Conservation (phyloP, 2,113 vertebrate genomes). For the Entosphenus tridentatus region DNA sequence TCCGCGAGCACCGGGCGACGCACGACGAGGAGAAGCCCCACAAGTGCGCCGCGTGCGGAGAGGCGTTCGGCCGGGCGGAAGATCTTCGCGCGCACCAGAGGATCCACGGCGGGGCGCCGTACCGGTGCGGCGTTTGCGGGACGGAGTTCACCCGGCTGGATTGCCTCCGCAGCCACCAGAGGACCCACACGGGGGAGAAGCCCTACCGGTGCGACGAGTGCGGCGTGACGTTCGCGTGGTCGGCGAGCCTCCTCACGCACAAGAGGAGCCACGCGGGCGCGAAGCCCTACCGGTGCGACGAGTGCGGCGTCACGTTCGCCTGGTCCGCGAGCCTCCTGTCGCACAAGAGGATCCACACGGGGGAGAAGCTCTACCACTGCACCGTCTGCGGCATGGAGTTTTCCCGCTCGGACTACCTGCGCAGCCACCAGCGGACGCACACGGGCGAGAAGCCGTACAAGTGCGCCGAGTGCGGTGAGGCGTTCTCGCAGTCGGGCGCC, state of each 20-base stretch:
- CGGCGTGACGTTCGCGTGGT: not conserved
- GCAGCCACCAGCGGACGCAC: not conserved
- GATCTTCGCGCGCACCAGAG: not conserved
- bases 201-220: not conserved
- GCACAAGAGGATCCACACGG: not conserved
- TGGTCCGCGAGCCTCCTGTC: not conserved
- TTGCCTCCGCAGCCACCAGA: not conserved
- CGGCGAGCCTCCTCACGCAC: not conserved
- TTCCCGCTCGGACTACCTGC: not conserved
- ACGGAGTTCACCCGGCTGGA: not conserved
- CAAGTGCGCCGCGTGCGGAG: not conserved
- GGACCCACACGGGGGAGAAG: constrained; percentile 1
- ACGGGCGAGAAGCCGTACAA: constrained; percentile 3
- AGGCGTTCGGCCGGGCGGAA: not conserved
- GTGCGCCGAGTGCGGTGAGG: not conserved
- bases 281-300: constrained; percentile 1
- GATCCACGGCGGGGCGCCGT: not conserved
- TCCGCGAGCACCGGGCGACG: constrained; percentile 9
- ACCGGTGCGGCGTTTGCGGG: constrained; percentile 2
- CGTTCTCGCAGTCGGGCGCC: not conserved
- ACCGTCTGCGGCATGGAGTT: not conserved
- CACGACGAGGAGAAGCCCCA: not conserved
- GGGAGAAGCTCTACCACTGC: constrained; percentile 4
- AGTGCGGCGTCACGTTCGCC: not conserved
- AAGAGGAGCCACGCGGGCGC: not conserved